Evolutionary conservation across 2,797 vertebrate species (phyloP), one percentile per base, ranked within the genome.

Genomic region (Muraenolepis orangiensis): DNA sequence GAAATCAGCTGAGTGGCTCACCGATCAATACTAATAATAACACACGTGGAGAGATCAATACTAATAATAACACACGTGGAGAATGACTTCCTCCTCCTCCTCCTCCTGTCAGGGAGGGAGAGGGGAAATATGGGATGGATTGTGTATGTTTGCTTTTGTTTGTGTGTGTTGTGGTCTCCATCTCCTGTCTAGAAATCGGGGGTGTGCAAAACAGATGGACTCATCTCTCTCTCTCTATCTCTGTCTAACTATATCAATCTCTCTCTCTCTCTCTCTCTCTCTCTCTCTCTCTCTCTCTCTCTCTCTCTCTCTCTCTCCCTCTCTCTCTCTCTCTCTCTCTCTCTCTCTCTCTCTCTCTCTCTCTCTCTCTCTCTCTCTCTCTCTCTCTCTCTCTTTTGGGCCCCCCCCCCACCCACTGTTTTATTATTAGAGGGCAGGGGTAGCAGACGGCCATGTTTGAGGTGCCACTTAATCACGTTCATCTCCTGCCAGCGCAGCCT

Each of bases 1-100:
- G 42, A 46, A 46, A 46, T 46, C 42, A 46, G 42, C 42, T 20
- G 42, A 20, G 42, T 20, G 42, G 42, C 42, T 46, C 42, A 46
- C 0, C 18, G 42, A 46, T 46, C 42, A 46, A 46, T 46, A 46
- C 42, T 46, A 46, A 46, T 46, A 46, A 91, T 91, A 93, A 90
- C 87, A 85, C 90, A 89, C 85, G 80, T 76, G 64, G 83, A 82
- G 78, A 87, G 42, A 46, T 46, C 42, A 46, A 46, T 46, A 46
- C 42, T 46, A 46, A 46, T 46, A 46, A 91, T 91, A 93, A 90
- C 90, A 85, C 90, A 89, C 85, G 80, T 76, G 64, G 83, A 82
- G 78, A 87, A 88, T 84, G 85, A 88, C 88, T 92, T 91, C 87
- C 89, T 90, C 87, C 89, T 87, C 88, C 87, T 77, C 70, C 78